Evolutionary conservation across 2,797 vertebrate species (phyloP), one percentile per base, ranked within the genome.

Genomic region (Schizopygopsis pylzovi): DNA sequence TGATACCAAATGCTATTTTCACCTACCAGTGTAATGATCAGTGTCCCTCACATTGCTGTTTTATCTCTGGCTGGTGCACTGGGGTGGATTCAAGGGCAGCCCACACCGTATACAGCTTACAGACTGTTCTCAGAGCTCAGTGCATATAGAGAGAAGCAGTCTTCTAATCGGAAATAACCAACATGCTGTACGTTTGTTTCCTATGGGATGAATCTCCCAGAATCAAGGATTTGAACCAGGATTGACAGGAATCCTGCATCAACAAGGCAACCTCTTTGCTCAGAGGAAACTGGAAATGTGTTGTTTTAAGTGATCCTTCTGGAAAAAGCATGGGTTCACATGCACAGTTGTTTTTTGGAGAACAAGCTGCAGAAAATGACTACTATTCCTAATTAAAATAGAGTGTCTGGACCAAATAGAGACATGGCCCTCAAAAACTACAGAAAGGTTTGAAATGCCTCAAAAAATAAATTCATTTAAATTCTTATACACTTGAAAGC

Each of bases 1-100:
- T 93, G 91, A 94, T 92, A 92, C 93, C 90, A 94, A 94, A 92
- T 91, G 91, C 90, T 93, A 94, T 93, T 88, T 92, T 92, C 87
- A 93, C 92, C 89, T 91, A 91, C 93, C 90, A 92, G 93, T 93
- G 93, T 94, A 92, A 93, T 92, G 91, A 91, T 91, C 90, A 93
- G 91, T 94, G 90, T 85, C 91, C 91, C 94, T 93, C 89, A 84
- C 85, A 89, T 91, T 92, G 91, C 92, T 92, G 91, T 33, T 92
- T 88, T 68, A 81, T 87, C 85, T 43, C 37, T 82, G 76, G 71
- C 91, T 91, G 88, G 90, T 87, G 88, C 86, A 90, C 71, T 39
- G 56, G 59, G 89, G 93, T 91, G 92, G 84, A 90, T 91, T 90
- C 90, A 86, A 93, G 90, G 94, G 93, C 94, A 94, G 91, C 79